Evolutionary conservation across 2,888 invertebrate species (phyloP).

Genomic region (Erpobdella octoculata): DNA sequence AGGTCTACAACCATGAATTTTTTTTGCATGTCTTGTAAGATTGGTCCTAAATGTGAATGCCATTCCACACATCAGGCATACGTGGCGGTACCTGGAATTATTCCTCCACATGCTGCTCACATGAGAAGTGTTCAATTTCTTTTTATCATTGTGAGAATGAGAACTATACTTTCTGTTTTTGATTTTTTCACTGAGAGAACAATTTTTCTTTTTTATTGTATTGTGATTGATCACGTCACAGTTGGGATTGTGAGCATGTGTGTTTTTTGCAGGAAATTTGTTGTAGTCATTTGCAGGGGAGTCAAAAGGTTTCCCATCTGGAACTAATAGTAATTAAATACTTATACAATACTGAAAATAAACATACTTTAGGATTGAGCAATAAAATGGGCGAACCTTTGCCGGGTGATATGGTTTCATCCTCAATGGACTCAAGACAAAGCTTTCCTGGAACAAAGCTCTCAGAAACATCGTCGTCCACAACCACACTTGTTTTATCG

Average conservation of each 20-base stretch:
- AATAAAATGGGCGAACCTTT: too few relatives aligned
- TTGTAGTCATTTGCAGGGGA: neutral
- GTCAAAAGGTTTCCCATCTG: too few relatives aligned
- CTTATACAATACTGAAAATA: too few relatives aligned
- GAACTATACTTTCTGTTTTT: neutral
- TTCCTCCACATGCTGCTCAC: neutral
- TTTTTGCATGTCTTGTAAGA: conserved; percentile 35
- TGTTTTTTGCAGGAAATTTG: neutral
- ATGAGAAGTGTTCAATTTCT: neutral
- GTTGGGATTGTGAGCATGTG: neutral
- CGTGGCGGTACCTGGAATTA: conserved; percentile 30
- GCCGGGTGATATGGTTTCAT: neutral
- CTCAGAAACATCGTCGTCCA: neutral
- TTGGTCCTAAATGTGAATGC: conserved; percentile 37
- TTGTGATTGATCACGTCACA: neutral
- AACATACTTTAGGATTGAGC: too few relatives aligned
- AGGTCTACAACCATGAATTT: conserved; percentile 29
- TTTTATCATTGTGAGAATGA: neutral
- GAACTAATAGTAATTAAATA: too few relatives aligned
- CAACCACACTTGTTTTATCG: neutral
- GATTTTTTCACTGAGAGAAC: neutral
- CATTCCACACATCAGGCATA: conserved; percentile 32
- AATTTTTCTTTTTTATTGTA: neutral
- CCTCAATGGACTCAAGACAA: neutral
- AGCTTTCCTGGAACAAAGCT: neutral